These are phyloP conservation scores for Plecturocebus donacophilus DNA, from an alignment of 2,113 vertebrate genomes.

Conservation along the genomic window DNA sequence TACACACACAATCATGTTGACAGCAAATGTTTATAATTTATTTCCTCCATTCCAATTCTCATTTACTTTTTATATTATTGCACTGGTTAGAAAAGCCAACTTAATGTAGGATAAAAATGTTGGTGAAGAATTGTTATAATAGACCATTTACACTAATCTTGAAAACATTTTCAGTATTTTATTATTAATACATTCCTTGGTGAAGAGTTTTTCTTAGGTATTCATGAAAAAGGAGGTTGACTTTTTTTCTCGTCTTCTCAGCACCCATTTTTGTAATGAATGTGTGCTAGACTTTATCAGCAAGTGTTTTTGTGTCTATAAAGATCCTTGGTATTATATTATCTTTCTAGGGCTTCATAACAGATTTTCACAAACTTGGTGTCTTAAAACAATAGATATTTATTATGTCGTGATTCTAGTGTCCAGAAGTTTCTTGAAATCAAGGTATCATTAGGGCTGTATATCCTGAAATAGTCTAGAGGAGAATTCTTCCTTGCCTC, in stretches of 20 bases:
- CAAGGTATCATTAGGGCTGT: neutral
- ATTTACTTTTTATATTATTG: neutral
- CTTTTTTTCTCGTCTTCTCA: neutral
- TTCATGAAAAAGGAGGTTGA: neutral
- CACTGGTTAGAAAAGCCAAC: neutral
- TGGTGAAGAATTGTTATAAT: neutral
- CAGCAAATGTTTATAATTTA: neutral
- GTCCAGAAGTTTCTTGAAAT: neutral
- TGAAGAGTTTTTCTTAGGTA: neutral
- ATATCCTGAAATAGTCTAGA: neutral
- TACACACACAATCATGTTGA: neutral
- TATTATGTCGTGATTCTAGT: neutral
- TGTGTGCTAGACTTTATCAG: neutral
- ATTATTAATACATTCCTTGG: neutral
- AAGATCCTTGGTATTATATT: neutral
- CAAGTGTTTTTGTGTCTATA: neutral
- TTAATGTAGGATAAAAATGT: neutral
- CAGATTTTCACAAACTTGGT: neutral
- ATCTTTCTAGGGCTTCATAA: neutral
- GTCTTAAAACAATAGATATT: neutral
- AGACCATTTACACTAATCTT: neutral
- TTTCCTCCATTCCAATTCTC: neutral
- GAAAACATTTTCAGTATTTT: neutral
- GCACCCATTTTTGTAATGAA: neutral
- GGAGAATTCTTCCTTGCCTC: neutral